A percentile compares a stretch with the other conserved stretches of the same genome.
Conservation (phyloP, 2,797 vertebrate species). For the Miichthys miiuy region DNA sequence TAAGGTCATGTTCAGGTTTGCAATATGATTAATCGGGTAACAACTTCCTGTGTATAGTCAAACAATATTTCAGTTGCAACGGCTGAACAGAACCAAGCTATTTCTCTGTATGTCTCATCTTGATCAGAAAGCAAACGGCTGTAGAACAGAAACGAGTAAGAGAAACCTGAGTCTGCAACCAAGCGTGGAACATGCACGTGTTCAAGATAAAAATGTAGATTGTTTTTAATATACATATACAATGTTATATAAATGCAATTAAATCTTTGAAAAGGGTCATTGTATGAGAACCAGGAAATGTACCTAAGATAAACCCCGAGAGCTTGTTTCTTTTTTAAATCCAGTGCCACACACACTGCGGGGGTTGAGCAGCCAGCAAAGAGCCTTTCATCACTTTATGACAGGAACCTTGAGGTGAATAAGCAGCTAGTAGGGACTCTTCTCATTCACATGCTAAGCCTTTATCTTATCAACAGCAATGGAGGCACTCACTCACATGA, state of each 20-base stretch:
- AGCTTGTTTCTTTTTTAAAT: slow-evolving; percentile 48
- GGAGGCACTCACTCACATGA: slow-evolving; percentile 56
- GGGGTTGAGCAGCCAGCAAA: slow-evolving; percentile 66
- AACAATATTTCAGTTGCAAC: slow-evolving; percentile 39
- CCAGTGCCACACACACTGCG: slow-evolving; percentile 38
- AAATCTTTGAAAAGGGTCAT: background rate
- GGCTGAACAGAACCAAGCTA: slow-evolving; percentile 11
- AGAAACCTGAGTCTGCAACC: background rate
- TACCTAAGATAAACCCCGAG: slow-evolving; percentile 40
- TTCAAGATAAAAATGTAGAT: background rate
- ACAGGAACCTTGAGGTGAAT: slow-evolving; percentile 94
- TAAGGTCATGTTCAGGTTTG: slow-evolving; percentile 29
- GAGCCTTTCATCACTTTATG: slow-evolving; percentile 94
- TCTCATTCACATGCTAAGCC: slow-evolving; percentile 85
- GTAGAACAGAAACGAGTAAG: slow-evolving; percentile 19
- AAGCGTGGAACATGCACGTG: background rate
- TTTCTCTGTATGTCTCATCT: slow-evolving; percentile 44
- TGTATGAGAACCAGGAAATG: slow-evolving; percentile 20
- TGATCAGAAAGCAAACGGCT: background rate
- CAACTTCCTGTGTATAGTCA: slow-evolving; percentile 48
- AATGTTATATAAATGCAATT: background rate
- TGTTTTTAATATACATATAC: too few species aligned
- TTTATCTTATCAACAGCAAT: slow-evolving; percentile 91
- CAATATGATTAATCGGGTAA: slow-evolving; percentile 54
- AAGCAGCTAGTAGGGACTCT: slow-evolving; percentile 82